Evolutionary conservation across 2,113 vertebrate genomes (phyloP).

Genomic region (Australoheros scitulus): DNA sequence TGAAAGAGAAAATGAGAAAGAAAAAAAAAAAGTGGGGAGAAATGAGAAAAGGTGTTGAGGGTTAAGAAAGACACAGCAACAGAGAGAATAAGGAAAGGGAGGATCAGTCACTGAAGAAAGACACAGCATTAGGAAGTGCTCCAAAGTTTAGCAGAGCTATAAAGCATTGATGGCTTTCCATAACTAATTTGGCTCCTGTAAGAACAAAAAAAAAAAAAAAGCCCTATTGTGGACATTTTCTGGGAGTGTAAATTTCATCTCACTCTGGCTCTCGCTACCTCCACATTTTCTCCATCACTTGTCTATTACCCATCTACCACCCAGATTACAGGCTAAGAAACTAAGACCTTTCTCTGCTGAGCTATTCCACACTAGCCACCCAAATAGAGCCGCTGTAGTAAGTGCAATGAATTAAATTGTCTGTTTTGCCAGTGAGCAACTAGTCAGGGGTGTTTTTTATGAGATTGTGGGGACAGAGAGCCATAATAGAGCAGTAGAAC

Average conservation of each 20-base stretch:
- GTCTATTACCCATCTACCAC: slow-evolving; percentile 60
- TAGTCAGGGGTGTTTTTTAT: slow-evolving; percentile 62
- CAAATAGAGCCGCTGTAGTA: slow-evolving; percentile 38
- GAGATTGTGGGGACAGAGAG: slow-evolving; percentile 52
- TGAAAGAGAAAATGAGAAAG: slow-evolving; percentile 33
- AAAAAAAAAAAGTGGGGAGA: not conserved
- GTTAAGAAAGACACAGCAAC: slow-evolving; percentile 14
- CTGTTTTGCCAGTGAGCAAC: slow-evolving; percentile 59
- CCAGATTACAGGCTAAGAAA: slow-evolving; percentile 42
- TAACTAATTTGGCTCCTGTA: slow-evolving; percentile 50
- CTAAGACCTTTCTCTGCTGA: slow-evolving; percentile 30
- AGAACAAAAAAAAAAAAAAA: slow-evolving; percentile 44
- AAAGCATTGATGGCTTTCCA: slow-evolving; percentile 39
- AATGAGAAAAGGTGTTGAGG: not conserved
- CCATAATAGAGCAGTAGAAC: slow-evolving; percentile 54
- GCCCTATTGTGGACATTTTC: slow-evolving; percentile 44
- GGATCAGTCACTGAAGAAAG: not conserved
- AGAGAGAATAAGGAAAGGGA: slow-evolving; percentile 15
- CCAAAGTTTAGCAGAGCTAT: slow-evolving; percentile 38
- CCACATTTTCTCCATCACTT: slow-evolving; percentile 33
- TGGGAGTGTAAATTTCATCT: slow-evolving; percentile 40
- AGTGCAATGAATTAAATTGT: slow-evolving; percentile 50
- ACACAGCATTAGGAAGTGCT: slow-evolving; percentile 26
- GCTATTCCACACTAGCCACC: slow-evolving; percentile 46
- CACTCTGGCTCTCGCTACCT: slow-evolving; percentile 18